A percentile compares a stretch with the other conserved stretches of the same genome.
These are phyloP conservation scores for Drosophila pseudoobscura DNA, from an alignment of 1,140 invertebrate species.

Conservation along the genomic window DNA sequence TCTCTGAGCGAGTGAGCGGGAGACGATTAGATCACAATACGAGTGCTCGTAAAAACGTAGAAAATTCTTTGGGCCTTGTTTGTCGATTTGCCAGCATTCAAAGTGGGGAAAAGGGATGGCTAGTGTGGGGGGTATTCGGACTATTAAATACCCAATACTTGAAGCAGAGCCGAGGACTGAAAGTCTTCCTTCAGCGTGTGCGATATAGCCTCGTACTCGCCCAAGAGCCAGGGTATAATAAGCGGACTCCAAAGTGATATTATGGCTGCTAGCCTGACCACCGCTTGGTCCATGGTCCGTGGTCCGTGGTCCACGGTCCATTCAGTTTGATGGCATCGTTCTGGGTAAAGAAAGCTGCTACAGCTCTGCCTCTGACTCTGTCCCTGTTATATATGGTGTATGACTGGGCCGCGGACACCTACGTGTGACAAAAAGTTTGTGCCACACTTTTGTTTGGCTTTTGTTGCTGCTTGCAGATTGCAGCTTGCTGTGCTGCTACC, in stretches of 20 bases:
- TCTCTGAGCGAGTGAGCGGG: slow-evolving; percentile 29
- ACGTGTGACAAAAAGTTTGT: slow-evolving; percentile 75
- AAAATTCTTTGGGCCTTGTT: slow-evolving; percentile 64
- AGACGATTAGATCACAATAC: slow-evolving; percentile 75
- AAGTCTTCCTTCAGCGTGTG: too few relatives aligned
- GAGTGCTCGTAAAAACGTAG: slow-evolving; percentile 45
- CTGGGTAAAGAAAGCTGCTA: slow-evolving; percentile 72
- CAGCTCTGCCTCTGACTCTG: slow-evolving; percentile 7
- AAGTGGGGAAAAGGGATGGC: slow-evolving; percentile 24
- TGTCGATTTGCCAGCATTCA: slow-evolving; percentile 28
- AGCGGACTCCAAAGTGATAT: slow-evolving; percentile 40
- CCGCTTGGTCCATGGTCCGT: slow-evolving; percentile 22
- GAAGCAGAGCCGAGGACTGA: too few relatives aligned
- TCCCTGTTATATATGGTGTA: slow-evolving; percentile 64
- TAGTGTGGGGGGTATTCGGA: too few relatives aligned
- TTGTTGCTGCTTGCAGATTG: background rate
- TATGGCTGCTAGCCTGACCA: slow-evolving; percentile 19
- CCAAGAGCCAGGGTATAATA: slow-evolving; percentile 22
- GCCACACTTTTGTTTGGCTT: slow-evolving; percentile 72
- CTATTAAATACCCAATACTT: too few relatives aligned
- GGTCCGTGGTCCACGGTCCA: slow-evolving; percentile 23
- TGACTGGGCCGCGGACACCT: slow-evolving; percentile 51
- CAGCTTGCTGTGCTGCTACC: background rate
- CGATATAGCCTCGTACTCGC: too few relatives aligned
- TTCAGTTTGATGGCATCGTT: slow-evolving; percentile 70